Conservation (phyloP, 2,797 vertebrate species). For the Alauda arvensis region DNA sequence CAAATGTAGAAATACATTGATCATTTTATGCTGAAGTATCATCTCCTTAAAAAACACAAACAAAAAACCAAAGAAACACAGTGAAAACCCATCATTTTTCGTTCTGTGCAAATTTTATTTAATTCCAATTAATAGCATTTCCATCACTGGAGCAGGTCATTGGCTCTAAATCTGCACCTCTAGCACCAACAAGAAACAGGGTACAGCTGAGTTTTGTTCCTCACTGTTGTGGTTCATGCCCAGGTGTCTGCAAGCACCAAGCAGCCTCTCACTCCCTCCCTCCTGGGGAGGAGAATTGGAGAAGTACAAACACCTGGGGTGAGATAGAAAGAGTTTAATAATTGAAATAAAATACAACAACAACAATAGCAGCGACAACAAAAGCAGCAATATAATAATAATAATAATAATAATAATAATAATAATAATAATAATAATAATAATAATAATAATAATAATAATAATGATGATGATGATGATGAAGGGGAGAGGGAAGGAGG, state of each 20-base stretch:
- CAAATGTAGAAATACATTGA: not conserved
- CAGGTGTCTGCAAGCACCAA: not conserved
- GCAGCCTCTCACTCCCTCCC: not conserved
- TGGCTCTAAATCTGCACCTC: not conserved
- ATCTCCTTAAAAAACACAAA: not conserved
- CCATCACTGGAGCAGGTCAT: not conserved
- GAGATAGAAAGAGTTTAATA: not conserved
- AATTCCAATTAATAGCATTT: not conserved
- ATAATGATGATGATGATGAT: not conserved
- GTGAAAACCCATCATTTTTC: fast-evolving
- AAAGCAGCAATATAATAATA: fast-evolving
- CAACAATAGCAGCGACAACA: fast-evolving
- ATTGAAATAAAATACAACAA: not conserved
- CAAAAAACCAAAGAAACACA: not conserved
- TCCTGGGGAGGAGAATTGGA: not conserved
- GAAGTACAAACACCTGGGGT: not conserved
- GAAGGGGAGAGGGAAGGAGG: not conserved
- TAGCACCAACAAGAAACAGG: not conserved
- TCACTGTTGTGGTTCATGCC: not conserved
- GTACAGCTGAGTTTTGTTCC: not conserved
- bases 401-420: fast-evolving
- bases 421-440: not conserved
- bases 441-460: not conserved
- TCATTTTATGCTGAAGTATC: not conserved
- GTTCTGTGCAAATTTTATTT: not conserved